Conservation (phyloP, 1,140 invertebrate species). For the Piezodorus guildinii region DNA sequence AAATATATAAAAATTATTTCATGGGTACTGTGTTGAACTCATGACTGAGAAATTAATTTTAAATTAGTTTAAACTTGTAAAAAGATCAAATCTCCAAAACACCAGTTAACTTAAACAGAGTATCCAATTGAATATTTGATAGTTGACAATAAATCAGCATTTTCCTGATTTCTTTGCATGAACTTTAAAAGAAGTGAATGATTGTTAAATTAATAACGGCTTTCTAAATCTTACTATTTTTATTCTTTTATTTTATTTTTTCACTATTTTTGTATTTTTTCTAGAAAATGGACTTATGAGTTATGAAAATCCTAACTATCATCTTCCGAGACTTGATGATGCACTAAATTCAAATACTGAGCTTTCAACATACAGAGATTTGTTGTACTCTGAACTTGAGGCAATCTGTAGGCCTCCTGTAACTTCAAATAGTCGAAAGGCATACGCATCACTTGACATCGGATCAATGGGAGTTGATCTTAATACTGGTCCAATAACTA, state of each 20-base stretch:
- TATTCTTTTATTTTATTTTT: conserved; percentile 20
- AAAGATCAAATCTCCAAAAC: too few relatives aligned
- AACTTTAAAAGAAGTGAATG: too few relatives aligned
- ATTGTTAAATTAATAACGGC: too few relatives aligned
- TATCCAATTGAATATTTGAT: too few relatives aligned
- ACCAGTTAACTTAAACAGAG: too few relatives aligned
- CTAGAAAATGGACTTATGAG: conserved; percentile 77
- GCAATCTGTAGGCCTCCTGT: conserved; percentile 37
- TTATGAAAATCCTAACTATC: conserved; percentile 80
- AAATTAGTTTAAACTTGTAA: too few relatives aligned
- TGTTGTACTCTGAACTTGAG: conserved; percentile 48
- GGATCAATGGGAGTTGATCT: conserved; percentile 60
- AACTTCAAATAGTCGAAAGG: conserved; percentile 41
- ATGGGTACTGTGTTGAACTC: too few relatives aligned
- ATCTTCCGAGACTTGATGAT: conserved; percentile 62
- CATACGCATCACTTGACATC: conserved; percentile 52
- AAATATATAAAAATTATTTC: too few relatives aligned
- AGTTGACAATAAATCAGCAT: too few relatives aligned
- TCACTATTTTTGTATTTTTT: conserved; percentile 31
- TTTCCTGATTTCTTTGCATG: too few relatives aligned
- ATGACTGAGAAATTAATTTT: too few relatives aligned
- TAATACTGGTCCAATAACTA: conserved; percentile 45
- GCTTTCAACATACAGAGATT: conserved; percentile 30
- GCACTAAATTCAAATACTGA: conserved; percentile 62
- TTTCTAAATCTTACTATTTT: too few relatives aligned